phyloP scores from a whole-genome alignment of 2,113 vertebrate species.

The Ochotona curzoniae region DNA sequence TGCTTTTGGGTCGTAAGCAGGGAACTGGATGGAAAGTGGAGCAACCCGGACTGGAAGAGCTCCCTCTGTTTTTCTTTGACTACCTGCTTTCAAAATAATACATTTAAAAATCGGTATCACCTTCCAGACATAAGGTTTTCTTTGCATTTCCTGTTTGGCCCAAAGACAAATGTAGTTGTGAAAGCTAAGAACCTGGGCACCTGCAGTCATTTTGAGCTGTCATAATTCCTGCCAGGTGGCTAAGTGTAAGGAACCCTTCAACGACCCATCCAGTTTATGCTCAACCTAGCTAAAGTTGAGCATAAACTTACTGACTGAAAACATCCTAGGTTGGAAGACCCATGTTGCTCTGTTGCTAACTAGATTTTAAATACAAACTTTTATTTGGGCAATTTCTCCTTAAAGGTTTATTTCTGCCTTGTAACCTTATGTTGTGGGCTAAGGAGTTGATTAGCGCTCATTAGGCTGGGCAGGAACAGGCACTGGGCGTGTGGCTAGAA shows the following conservation, averaged over 20 bases:
- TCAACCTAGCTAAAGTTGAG: not conserved
- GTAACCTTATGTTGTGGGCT: constrained; percentile 39
- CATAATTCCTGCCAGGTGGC: not conserved
- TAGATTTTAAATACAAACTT: not conserved
- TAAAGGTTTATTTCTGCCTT: not conserved
- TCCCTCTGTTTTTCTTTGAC: too few relatives aligned
- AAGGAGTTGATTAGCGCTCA: too few relatives aligned
- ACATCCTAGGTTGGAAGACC: not conserved
- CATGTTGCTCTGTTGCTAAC: not conserved
- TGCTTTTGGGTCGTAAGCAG: too few relatives aligned
- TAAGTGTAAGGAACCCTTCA: not conserved
- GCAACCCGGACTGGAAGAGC: too few relatives aligned
- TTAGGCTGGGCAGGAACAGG: too few relatives aligned
- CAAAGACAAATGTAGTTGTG: not conserved
- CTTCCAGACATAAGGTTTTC: not conserved
- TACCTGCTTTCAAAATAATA: too few relatives aligned
- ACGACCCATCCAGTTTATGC: not conserved
- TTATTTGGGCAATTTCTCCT: not conserved
- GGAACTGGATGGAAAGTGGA: too few relatives aligned
- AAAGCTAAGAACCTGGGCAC: not conserved
- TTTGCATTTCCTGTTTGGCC: too few relatives aligned
- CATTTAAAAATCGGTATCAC: too few relatives aligned
- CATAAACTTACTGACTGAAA: not conserved
- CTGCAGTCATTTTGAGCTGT: not conserved
- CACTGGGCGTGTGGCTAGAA: too few relatives aligned